Evolutionary conservation across 2,797 vertebrate species (phyloP).

Genomic region (Lophotriccus pileatus): DNA sequence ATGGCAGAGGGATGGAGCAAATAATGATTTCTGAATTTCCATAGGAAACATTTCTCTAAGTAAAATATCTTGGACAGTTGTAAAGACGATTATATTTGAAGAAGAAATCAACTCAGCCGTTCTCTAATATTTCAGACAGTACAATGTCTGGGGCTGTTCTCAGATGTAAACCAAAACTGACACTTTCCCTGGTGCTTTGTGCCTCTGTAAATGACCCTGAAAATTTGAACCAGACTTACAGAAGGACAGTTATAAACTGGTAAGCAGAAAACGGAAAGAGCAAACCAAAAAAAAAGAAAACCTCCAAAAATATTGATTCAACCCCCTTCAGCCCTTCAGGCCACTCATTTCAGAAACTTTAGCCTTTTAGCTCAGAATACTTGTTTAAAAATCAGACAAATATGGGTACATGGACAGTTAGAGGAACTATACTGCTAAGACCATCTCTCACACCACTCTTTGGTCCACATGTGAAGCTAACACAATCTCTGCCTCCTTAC

Average conservation of each 20-base stretch:
- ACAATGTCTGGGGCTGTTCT: not conserved
- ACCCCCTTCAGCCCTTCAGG: not conserved
- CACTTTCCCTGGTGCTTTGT: not conserved
- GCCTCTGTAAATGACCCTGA: not conserved
- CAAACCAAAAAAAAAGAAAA: not conserved
- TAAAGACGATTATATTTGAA: not conserved
- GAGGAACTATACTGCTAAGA: not conserved
- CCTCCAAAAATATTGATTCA: not conserved
- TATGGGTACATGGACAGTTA: not conserved
- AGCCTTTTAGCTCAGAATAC: not conserved
- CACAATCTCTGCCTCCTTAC: not conserved
- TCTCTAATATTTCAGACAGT: not conserved
- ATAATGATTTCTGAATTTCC: not conserved
- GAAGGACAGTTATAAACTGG: not conserved
- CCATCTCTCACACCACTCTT: not conserved
- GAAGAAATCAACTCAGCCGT: not conserved
- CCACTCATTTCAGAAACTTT: not conserved
- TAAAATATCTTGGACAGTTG: not conserved
- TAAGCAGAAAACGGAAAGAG: not conserved
- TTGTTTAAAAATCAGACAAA: not conserved
- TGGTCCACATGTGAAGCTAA: not conserved
- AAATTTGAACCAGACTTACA: conserved; percentile 6
- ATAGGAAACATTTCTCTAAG: not conserved
- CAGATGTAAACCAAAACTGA: conserved; percentile 7
- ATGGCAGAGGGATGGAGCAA: not conserved